Evolutionary conservation across 2,113 vertebrate genomes (phyloP).

Genomic region (Blennius ocellaris): DNA sequence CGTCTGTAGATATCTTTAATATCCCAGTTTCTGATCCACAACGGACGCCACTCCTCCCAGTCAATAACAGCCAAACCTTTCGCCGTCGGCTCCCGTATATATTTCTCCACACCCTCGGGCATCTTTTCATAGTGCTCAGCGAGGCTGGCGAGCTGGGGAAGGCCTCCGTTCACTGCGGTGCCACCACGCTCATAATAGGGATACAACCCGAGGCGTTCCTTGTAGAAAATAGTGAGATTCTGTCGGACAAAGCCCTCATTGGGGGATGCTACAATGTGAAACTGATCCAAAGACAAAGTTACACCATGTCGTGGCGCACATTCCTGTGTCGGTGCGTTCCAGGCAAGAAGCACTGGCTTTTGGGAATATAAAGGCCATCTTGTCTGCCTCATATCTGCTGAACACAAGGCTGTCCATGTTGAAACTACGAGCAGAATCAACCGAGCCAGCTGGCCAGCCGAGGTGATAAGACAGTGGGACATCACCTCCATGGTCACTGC

Average conservation of each 20-base stretch:
- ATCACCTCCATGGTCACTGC: constrained; percentile 59
- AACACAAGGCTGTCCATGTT: constrained; percentile 62
- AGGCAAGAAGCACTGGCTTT: constrained; percentile 84
- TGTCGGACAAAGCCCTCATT: constrained; percentile 85
- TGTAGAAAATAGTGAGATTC: constrained; percentile 88
- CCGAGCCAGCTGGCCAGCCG: constrained; percentile 44
- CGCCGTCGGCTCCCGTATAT: constrained; percentile 77
- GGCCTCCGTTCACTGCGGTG: constrained; percentile 72
- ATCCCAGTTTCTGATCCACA: constrained; percentile 88
- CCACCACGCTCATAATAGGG: constrained; percentile 77
- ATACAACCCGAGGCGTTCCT: constrained; percentile 85
- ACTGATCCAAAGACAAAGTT: constrained; percentile 77
- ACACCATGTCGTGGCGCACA: constrained; percentile 78
- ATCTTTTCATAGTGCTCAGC: constrained; percentile 78
- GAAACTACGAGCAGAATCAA: constrained; percentile 65
- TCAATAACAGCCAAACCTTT: constrained; percentile 87
- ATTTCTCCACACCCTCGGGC: constrained; percentile 71
- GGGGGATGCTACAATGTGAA: constrained; percentile 83
- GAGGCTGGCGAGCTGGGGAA: constrained; percentile 84
- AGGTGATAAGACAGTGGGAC: constrained; percentile 26
- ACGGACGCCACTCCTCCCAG: constrained; percentile 89
- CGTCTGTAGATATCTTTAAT: constrained; percentile 83
- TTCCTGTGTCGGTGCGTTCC: constrained; percentile 87
- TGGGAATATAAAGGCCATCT: constrained; percentile 82
- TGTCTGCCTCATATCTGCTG: constrained; percentile 78